Evolutionary conservation across 1,140 invertebrate species (phyloP).

Genomic region (Ostrea edulis): DNA sequence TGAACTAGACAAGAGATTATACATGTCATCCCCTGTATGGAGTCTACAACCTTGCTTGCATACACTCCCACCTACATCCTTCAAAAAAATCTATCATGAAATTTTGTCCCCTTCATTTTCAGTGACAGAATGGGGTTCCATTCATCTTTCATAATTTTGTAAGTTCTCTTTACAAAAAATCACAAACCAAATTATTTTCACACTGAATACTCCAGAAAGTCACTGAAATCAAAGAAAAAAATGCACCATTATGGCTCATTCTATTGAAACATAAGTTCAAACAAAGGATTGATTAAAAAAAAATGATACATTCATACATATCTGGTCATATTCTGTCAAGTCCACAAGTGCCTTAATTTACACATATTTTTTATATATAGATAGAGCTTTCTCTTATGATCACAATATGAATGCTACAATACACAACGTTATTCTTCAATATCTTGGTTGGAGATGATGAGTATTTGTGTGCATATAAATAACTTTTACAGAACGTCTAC

Average conservation of each 20-base stretch:
- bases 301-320: background rate
- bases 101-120: background rate
- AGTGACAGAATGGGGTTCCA: background rate
- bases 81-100: no score
- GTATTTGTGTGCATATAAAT: background rate
- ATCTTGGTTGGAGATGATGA: background rate
- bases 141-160: no score
- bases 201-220: constrained; percentile 17
- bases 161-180: background rate
- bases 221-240: constrained; percentile 25
- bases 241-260: background rate
- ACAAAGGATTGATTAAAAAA: background rate
- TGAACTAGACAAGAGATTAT: no score
- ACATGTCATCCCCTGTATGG: no score
- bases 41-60: no score
- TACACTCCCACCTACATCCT: no score
- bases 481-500: background rate
- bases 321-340: background rate
- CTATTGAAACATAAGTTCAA: background rate
- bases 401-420: background rate
- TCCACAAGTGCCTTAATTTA: background rate
- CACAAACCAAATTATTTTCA: background rate
- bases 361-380: background rate
- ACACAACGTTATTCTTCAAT: background rate
- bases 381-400: background rate